A percentile compares a stretch with the other conserved stretches of the same genome.
Evolutionary conservation across 2,888 invertebrate species (phyloP).

Genomic region (Eristalinus aeneus): DNA sequence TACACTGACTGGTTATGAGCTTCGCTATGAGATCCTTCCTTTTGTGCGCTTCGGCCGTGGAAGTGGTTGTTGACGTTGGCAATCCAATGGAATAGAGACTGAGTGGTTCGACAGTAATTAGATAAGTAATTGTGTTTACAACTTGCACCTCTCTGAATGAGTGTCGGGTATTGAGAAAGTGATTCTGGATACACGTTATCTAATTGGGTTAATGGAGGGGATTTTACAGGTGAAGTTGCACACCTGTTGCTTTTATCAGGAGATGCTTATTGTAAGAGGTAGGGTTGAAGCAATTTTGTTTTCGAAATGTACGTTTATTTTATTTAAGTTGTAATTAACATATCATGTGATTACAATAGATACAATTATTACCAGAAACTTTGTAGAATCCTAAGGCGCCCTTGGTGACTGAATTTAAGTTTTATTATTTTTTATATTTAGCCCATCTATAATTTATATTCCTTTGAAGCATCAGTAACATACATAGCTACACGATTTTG

Average conservation of each 20-base stretch:
- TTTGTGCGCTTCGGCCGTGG: background rate
- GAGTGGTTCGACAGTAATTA: slow-evolving; percentile 33
- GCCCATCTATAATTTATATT: no score
- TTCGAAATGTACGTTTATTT: no score
- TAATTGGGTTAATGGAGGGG: slow-evolving; percentile 30
- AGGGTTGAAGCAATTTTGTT: background rate
- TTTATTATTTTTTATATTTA: no score
- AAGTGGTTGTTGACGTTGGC: slow-evolving; percentile 30
- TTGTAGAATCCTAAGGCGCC: no score
- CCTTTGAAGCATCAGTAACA: no score
- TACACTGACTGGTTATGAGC: slow-evolving; percentile 36
- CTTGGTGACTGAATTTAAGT: no score
- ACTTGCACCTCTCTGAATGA: slow-evolving; percentile 40
- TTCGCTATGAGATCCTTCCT: slow-evolving; percentile 8
- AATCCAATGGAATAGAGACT: slow-evolving; percentile 22
- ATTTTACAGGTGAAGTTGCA: background rate
- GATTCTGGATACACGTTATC: background rate
- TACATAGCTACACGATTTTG: no score
- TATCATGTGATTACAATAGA: no score
- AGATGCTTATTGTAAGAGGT: background rate
- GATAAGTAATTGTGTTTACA: slow-evolving; percentile 33
- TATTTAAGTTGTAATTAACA: no score
- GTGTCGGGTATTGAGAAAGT: slow-evolving; percentile 1
- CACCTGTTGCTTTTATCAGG: background rate
- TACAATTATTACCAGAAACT: no score